Base-by-base conservation (phyloP, 2,797 vertebrate species). In the Lagodon rhomboides region DNA sequence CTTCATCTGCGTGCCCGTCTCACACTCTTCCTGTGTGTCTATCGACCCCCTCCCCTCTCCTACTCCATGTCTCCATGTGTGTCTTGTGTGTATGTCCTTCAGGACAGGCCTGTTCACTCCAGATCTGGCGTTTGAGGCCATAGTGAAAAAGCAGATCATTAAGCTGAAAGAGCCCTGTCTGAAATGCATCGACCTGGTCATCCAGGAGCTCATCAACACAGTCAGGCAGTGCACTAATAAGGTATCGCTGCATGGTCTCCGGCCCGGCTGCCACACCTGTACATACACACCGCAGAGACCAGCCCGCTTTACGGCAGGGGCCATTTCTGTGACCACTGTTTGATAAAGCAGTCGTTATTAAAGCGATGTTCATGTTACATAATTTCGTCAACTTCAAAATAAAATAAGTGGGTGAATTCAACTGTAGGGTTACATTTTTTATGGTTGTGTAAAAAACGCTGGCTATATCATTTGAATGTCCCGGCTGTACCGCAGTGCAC, bases 141-240 rank as follows among this genome's bases (percentile, higher is more conserved):
- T 99, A 77, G 98, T 99, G 91, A 99, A 99, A 96, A 99, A 99
- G 96, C 98, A 99, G 95, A 95, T 99, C 94, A 97, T 99, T 92
- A 99, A 99, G 95, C 96, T 99, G 95, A 99, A 98, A 95, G 97
- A 98, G 87, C 98, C 98, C 9, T 98, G 98, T 92, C 94, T 99
- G 90, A 99, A 99, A 89, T 98, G 97, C 83, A 98, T 99, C 93
- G 98, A 99, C 93, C 91, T 99, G 95, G 98, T 99, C 90, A 99
- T 99, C 93, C 98, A 99, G 96, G 98, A 99, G 93, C 95, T 99
- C 89, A 97, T 99, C 94, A 98, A 96, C 95, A 99, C 98, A 81
- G 97, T 99, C 94, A 96, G 97, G 87, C 98, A 98, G 95, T 97
- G 97, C 94, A 98, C 97, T 92, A 95, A 93, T 85, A 98, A 98